phyloP scores from a whole-genome alignment of 2,888 invertebrate species.

The Himalopsyche kuldschensis region DNA sequence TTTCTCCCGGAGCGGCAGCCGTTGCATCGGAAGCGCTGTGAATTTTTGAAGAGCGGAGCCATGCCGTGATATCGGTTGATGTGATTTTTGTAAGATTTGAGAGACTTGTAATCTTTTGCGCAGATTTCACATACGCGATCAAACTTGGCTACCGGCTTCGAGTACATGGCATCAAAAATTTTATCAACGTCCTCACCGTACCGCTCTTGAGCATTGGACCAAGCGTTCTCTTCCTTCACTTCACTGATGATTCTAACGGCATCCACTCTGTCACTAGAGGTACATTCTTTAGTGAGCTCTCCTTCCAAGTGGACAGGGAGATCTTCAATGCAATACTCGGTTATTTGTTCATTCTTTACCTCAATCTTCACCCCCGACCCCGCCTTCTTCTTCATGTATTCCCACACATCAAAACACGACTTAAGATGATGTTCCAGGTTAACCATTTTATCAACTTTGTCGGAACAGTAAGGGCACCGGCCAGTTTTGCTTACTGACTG shows the following conservation, averaged over 20 bases:
- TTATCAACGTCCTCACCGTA: slow-evolving; percentile 11
- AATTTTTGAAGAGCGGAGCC: background rate
- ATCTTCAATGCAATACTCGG: too few relatives aligned
- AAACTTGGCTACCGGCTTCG: background rate
- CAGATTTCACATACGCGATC: slow-evolving; percentile 12
- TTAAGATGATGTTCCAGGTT: background rate
- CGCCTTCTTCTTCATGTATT: background rate
- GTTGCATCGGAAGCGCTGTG: slow-evolving; percentile 11
- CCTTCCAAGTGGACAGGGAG: too few relatives aligned
- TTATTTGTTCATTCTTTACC: too few relatives aligned
- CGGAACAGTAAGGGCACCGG: background rate
- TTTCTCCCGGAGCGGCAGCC: slow-evolving; percentile 15
- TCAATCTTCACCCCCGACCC: too few relatives aligned
- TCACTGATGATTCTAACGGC: background rate
- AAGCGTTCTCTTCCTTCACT: background rate
- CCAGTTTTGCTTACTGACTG: background rate
- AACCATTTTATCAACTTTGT: background rate
- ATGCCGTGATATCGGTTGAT: slow-evolving; percentile 10
- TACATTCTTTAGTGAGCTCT: too few relatives aligned
- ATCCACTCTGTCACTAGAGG: too few relatives aligned
- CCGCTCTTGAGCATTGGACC: slow-evolving; percentile 10
- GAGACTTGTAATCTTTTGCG: slow-evolving; percentile 7
- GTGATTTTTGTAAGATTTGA: slow-evolving; percentile 17
- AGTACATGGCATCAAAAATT: slow-evolving; percentile 11
- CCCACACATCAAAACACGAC: background rate